These are phyloP conservation scores for Lasioglossum figueresi DNA, from an alignment of 2,888 invertebrate species.

Conservation along the genomic window DNA sequence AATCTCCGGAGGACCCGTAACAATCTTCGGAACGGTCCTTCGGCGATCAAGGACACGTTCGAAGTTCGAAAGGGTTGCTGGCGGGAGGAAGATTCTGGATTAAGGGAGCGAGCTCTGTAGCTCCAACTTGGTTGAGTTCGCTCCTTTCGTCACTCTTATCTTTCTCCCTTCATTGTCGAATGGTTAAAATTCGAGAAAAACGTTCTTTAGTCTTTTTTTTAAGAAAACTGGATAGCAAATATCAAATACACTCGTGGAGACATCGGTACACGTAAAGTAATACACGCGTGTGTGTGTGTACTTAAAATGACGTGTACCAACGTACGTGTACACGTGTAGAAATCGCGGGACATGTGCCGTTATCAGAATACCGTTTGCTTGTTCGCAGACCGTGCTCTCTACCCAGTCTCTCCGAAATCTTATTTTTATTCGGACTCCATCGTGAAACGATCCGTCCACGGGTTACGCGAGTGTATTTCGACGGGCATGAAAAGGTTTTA, in stretches of 20 bases:
- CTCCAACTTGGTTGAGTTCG: slow-evolving; percentile 10
- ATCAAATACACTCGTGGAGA: too few relatives aligned
- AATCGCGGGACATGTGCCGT: slow-evolving; percentile 20
- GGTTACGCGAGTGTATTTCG: slow-evolving; percentile 1
- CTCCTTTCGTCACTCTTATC: background rate
- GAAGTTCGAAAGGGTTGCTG: background rate
- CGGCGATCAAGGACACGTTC: slow-evolving; percentile 17
- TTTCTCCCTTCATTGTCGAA: background rate
- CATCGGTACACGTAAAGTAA: too few relatives aligned
- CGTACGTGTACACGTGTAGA: slow-evolving; percentile 13
- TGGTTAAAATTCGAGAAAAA: background rate
- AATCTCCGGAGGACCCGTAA: slow-evolving; percentile 3
- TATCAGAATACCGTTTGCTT: slow-evolving; percentile 25
- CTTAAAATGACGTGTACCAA: too few relatives aligned
- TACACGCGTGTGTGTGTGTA: background rate
- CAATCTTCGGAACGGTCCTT: background rate
- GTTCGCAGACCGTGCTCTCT: slow-evolving; percentile 14
- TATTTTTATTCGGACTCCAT: slow-evolving; percentile 1
- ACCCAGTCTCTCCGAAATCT: background rate
- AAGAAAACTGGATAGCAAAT: too few relatives aligned
- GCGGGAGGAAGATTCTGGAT: background rate
- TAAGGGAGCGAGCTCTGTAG: background rate
- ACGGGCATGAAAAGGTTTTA: background rate
- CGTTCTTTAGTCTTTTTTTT: too few relatives aligned
- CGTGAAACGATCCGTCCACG: background rate